Conservation (phyloP, 2,797 vertebrate genomes). For the Catharus ustulatus region DNA sequence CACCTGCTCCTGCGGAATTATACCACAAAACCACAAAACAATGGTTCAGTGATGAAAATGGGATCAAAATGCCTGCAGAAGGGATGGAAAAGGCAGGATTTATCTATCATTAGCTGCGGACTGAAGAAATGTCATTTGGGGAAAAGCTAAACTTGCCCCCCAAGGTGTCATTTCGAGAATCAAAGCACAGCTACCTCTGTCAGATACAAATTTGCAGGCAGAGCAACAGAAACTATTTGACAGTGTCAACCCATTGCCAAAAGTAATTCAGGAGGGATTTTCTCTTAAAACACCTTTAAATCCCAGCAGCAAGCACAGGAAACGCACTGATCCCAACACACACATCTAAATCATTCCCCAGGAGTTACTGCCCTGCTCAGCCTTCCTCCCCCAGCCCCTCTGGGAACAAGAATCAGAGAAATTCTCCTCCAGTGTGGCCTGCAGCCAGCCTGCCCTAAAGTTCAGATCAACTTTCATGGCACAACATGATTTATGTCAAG, state of each 20-base stretch:
- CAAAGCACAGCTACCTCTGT: neutral
- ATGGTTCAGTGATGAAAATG: fast-evolving
- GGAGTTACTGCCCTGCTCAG: neutral
- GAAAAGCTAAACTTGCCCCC: neutral
- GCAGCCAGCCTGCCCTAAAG: neutral
- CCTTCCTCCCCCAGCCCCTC: neutral
- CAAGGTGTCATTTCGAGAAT: neutral
- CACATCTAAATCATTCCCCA: neutral
- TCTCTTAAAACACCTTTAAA: neutral
- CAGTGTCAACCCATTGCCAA: neutral
- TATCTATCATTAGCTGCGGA: neutral
- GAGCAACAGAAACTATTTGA: neutral
- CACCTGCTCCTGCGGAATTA: neutral
- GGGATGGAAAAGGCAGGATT: neutral
- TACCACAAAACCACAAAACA: neutral
- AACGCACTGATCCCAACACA: fast-evolving
- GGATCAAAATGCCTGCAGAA: neutral
- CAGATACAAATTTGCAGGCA: neutral
- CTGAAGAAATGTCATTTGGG: neutral
- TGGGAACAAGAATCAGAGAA: neutral
- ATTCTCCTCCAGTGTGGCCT: neutral
- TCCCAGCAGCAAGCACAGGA: neutral
- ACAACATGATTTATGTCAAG: neutral
- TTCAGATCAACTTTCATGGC: neutral
- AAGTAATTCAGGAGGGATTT: neutral